Base-by-base conservation (phyloP, 2,888 invertebrate genomes). In the Eremobia ochroleuca region DNA sequence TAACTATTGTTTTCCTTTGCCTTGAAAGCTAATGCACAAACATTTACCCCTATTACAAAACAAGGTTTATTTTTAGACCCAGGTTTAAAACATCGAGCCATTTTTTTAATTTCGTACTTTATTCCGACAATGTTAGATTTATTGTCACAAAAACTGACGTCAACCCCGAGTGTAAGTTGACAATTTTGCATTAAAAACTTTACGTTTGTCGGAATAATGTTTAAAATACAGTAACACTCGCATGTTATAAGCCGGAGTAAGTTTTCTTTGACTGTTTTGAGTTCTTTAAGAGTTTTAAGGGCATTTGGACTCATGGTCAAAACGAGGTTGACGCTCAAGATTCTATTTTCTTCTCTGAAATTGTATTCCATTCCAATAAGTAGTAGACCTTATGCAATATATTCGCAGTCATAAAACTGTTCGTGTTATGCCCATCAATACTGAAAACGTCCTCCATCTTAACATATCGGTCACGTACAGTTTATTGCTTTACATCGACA, bases 391-490 rank as follows among this genome's bases (percentile, higher is more conserved):
- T 52, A 62, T 34, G 0, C 21, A 28, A 71, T 18, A 72, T 43
- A 58, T 62, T 43, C 25, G 34, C 8, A 40, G 25, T 31, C 61
- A 73, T 77, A 77, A 77, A 86, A 73, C 52, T 13, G 18, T 28
- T 73, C 37, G 40, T 73, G 59, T 58, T 62, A 73, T 62, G 40
- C 31, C 65, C 77, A 76, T 79, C 58, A 72, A 84, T 80, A 73
- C 62, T 46, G 4, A 58, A 67, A 75, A 40, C 66, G 55, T 78
- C 34, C 37, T 73, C 66, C 25, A 37, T 72, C 55, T 88, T 81
- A 72, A 77, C 52, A 85, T 71, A 73, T 72, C n/a, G 31, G 70
- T 82, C 88, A 88, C 87, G 87, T 87, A 82, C 59, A 76, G 52
- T 79, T 78, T 81, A 87, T 83, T 84, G 73, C 75, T 77, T 80